A percentile compares a stretch with the other conserved stretches of the same genome.
phyloP scores from a whole-genome alignment of 2,113 vertebrate species.

The Rhea americana region DNA sequence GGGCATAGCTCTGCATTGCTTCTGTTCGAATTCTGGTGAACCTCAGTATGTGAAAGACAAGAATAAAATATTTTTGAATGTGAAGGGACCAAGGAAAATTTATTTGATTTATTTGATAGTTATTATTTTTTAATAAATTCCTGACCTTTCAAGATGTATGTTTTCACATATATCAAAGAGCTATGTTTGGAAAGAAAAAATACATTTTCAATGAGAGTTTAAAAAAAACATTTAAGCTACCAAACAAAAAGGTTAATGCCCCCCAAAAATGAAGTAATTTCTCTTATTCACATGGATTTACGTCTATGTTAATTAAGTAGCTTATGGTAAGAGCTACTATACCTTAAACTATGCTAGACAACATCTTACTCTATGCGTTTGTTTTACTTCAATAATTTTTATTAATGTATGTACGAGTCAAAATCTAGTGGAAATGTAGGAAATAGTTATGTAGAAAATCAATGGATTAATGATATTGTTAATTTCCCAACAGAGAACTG shows the following conservation, averaged over 20 bases:
- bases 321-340: background rate
- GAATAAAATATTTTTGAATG: background rate
- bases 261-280: background rate
- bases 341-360: background rate
- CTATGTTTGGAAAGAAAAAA: background rate
- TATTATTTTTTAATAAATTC: background rate
- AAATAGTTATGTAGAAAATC: background rate
- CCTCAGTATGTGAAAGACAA: background rate
- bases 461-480: background rate
- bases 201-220: background rate
- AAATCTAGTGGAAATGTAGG: background rate
- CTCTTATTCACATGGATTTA: background rate
- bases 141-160: background rate
- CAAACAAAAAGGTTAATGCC: background rate
- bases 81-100: rapidly evolving
- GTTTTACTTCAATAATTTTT: background rate
- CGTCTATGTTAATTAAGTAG: background rate
- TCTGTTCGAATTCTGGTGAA: background rate
- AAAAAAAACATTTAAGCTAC: background rate
- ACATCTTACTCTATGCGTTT: background rate
- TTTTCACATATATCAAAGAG: background rate
- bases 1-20: background rate
- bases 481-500: background rate
- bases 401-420: background rate
- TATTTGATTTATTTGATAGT: too few relatives aligned